Evolutionary conservation across 1,140 invertebrate species (phyloP), one percentile per base, ranked within the genome.

Genomic region (Drosophila athabasca): DNA sequence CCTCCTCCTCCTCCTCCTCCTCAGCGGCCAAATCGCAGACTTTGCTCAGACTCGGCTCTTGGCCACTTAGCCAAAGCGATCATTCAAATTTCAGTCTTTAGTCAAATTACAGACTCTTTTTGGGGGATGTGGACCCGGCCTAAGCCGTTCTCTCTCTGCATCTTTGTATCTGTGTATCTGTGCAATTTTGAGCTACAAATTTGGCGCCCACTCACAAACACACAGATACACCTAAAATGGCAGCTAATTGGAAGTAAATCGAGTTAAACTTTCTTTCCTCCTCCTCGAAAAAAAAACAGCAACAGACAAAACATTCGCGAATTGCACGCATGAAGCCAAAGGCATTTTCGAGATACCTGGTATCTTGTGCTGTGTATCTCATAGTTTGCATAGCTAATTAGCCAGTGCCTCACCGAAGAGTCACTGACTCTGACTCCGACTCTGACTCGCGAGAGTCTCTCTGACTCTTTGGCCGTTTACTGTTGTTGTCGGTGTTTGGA

Each of bases 381-480:
- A 87, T 88, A 87, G 82, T 88, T 87, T 88, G 82, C 82, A 87
- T 87, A 87, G 78, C 83, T 87, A 87, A 87, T 87, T 87, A 87
- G 82, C 62, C 82, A 79, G 45, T 13, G 31, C 24, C 24, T 5
- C 3, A 5, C 3, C 31, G 3, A 11, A 35, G 31, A 35, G 31
- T 35, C 35, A 11, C 11, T 39, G 35, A 39, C 60, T 75, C 49
- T 9, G 46, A 67, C 67, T 41, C 29, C 22, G 35, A 44, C 39
- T 39, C 17, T n/a, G 8, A 35, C 15, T 54, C n/a, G n/a, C n/a
- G n/a, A n/a, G n/a, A n/a, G n/a, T n/a, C n/a, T n/a, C n/a, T n/a
- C 41, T 8, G 29, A 72, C 8, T 9, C 31, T 31, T 8, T 31
- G 2, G 31, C 8, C 9, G 8, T 45, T 61, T 60, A 22, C 50